Conservation (phyloP, 2,888 invertebrate species). For the Diogma glabrata region DNA sequence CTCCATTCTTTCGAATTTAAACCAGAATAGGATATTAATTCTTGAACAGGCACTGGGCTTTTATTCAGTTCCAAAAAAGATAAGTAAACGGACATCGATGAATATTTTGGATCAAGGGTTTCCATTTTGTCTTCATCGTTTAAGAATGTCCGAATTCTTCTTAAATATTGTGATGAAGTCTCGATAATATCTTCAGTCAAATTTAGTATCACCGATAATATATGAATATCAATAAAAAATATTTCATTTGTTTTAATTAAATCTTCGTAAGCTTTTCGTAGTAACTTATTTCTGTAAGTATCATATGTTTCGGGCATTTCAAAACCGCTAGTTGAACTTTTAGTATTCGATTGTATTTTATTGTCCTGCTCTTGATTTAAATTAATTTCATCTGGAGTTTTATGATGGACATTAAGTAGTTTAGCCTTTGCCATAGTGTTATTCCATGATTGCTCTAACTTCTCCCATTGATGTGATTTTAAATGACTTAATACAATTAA, state of each 20-base stretch:
- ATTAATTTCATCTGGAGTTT: too few species aligned
- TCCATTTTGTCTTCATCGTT: too few species aligned
- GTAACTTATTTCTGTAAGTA: neutral
- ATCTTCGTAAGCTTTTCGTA: neutral
- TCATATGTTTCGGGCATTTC: too few species aligned
- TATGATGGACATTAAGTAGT: too few species aligned
- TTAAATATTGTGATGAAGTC: neutral
- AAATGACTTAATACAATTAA: slow-evolving; percentile 45
- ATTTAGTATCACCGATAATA: neutral
- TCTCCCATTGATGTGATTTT: slow-evolving; percentile 47
- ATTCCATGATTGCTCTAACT: slow-evolving; percentile 46
- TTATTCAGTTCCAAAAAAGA: too few species aligned
- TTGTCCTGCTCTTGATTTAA: too few species aligned
- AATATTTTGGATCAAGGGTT: neutral
- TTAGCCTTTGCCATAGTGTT: slow-evolving; percentile 23
- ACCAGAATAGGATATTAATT: too few species aligned
- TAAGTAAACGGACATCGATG: neutral
- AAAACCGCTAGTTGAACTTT: too few species aligned
- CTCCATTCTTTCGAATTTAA: too few species aligned
- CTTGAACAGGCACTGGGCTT: neutral
- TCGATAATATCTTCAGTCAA: neutral
- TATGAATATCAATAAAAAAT: slow-evolving; percentile 2
- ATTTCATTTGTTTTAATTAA: neutral
- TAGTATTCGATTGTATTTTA: too few species aligned
- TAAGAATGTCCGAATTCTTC: neutral